Conservation (phyloP, 2,888 invertebrate species). For the Sinelater perroti region DNA sequence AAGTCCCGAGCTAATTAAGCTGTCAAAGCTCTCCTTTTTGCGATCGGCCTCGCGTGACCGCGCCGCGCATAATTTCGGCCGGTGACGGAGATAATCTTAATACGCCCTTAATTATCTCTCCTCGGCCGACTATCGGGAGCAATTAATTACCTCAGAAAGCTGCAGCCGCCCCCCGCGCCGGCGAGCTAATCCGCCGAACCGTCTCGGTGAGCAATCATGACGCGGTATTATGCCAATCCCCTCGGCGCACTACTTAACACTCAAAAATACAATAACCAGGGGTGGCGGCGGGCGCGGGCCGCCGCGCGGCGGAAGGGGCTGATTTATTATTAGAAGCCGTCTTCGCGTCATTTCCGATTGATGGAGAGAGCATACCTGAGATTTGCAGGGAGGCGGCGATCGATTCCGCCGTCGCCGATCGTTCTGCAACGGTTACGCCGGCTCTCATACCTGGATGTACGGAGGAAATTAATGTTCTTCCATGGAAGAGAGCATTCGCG, state of each 20-base stretch:
- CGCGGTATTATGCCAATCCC: conserved; percentile 5
- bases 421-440: conserved; percentile 1
- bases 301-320: conserved; percentile 33
- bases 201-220: conserved; percentile 4
- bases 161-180: background rate
- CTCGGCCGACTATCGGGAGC: conserved; percentile 14
- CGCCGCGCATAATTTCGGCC: conserved; percentile 6
- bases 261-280: conserved; percentile 21
- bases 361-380: conserved; percentile 46
- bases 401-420: conserved; percentile 21
- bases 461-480: conserved; percentile 28
- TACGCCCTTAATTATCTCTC: conserved; percentile 23
- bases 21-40: conserved; percentile 16
- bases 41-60: conserved; percentile 2
- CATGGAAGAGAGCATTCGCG: conserved; percentile 1
- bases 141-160: conserved; percentile 15
- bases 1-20: conserved; percentile 24
- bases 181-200: background rate
- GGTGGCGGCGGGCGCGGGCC: background rate
- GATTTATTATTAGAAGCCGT: conserved; percentile 53
- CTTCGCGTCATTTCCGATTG: conserved; percentile 53
- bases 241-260: conserved; percentile 8
- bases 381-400: conserved; percentile 34
- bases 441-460: conserved; percentile 16
- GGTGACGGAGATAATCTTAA: conserved; percentile 24